These are phyloP conservation scores for Sabatieria punctata DNA, from an alignment of 2,888 invertebrate species.

Conservation along the genomic window DNA sequence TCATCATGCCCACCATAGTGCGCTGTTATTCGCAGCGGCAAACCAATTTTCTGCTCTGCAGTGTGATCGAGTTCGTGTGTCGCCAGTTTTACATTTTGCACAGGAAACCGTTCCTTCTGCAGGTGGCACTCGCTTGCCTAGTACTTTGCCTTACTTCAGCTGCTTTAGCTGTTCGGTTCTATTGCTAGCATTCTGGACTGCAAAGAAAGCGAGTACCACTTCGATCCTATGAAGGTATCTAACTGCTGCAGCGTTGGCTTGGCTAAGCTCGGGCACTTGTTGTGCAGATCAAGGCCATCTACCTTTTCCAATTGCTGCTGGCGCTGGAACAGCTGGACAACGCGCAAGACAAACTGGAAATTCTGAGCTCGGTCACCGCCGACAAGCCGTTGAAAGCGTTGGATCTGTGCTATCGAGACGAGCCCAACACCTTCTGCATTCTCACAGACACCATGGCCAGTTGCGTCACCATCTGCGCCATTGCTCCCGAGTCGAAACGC, in stretches of 20 bases:
- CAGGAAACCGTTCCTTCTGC: slow-evolving; percentile 88
- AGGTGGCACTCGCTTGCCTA: slow-evolving; percentile 35
- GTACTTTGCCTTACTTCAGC: slow-evolving; percentile 1
- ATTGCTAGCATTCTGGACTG: slow-evolving; percentile 84
- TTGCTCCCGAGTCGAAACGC: slow-evolving; percentile 73
- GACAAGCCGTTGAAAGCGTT: slow-evolving; percentile 65
- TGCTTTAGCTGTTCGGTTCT: slow-evolving; percentile 71
- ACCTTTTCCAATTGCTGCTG: slow-evolving; percentile 65
- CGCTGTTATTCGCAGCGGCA: slow-evolving; percentile 95
- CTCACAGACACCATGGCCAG: slow-evolving; percentile 83
- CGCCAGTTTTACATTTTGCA: slow-evolving; percentile 96
- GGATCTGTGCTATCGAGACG: slow-evolving; percentile 96
- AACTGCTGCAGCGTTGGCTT: slow-evolving; percentile 9
- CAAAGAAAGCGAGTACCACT: slow-evolving; percentile 49
- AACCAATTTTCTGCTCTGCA: slow-evolving; percentile 79
- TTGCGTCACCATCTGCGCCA: slow-evolving; percentile 95
- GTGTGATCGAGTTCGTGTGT: slow-evolving; percentile 90
- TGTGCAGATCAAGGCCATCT: slow-evolving; percentile 10
- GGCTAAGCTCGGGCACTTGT: no score
- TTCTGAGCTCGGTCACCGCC: slow-evolving; percentile 42
- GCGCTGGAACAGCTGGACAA: slow-evolving; percentile 65
- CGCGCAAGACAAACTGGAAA: slow-evolving; percentile 26
- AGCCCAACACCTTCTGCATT: slow-evolving; percentile 87
- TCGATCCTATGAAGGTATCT: slow-evolving; percentile 67
- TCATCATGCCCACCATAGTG: slow-evolving; percentile 91